Percentiles rank a stretch among this genome's conserved stretches.
phyloP scores from a whole-genome alignment of 2,113 vertebrate species.

The Seriola quinqueradiata region DNA sequence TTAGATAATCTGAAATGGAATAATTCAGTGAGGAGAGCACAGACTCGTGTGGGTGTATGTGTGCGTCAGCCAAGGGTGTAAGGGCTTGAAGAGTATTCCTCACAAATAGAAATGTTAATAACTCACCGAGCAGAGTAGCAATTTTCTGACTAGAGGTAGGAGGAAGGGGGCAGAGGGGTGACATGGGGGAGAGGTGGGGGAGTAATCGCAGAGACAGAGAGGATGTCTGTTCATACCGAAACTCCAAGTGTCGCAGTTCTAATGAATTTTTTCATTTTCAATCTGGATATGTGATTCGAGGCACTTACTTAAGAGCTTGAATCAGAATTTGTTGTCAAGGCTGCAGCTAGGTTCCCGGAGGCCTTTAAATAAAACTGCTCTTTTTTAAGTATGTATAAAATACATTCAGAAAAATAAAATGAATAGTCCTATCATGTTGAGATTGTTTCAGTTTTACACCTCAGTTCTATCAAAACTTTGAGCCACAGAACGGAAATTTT shows the following conservation, averaged over 20 bases:
- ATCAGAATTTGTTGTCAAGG: neutral
- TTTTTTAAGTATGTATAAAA: no score
- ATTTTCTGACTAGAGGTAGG: constrained; percentile 58
- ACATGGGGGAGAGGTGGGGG: neutral
- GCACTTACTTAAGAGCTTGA: neutral
- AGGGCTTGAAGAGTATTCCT: constrained; percentile 72
- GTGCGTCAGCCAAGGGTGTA: constrained; percentile 71
- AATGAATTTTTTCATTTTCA: neutral
- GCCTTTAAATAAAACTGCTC: no score
- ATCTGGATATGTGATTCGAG: constrained; percentile 4
- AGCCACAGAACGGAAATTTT: neutral
- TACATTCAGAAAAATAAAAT: no score
- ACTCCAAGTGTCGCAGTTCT: neutral
- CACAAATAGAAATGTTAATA: constrained; percentile 83
- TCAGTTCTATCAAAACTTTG: neutral
- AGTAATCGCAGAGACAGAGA: constrained; percentile 23
- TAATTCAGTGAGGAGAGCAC: constrained; percentile 73
- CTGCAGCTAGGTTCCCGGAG: neutral
- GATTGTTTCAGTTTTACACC: neutral
- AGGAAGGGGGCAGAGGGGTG: constrained; percentile 42
- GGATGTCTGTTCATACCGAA: constrained; percentile 10
- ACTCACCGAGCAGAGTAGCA: constrained; percentile 70
- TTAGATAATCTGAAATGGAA: constrained; percentile 79
- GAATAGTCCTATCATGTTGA: no score
- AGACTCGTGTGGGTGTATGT: constrained; percentile 65